Evolutionary conservation across 2,888 invertebrate species (phyloP).

Genomic region (Eustalomyia histrio): DNA sequence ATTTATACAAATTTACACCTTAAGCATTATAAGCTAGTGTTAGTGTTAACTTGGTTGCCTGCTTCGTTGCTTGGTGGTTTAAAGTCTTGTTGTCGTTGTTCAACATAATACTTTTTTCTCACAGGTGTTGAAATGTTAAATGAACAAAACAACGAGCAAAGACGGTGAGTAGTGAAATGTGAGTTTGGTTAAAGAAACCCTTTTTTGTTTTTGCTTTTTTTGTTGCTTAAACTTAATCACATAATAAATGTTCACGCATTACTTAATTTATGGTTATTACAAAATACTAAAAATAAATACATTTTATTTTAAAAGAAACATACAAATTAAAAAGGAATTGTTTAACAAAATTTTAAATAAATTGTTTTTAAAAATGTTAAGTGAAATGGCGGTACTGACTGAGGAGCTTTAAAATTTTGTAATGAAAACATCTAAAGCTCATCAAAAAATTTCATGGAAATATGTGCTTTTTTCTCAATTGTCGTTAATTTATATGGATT

Average conservation of each 20-base stretch:
- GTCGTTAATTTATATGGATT: too few species aligned
- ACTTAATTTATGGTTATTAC: constrained; percentile 73
- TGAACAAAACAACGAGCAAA: constrained; percentile 14
- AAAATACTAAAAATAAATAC: constrained; percentile 10
- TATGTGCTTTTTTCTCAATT: too few species aligned
- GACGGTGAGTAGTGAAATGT: constrained; percentile 5
- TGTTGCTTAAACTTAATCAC: constrained; percentile 75
- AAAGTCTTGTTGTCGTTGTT: constrained; percentile 20
- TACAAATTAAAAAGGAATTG: not conserved
- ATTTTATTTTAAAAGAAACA: not conserved
- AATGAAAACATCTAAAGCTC: too few species aligned
- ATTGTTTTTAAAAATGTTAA: not conserved
- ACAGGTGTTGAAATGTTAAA: constrained; percentile 52
- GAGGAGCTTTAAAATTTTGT: not conserved
- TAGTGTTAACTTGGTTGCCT: constrained; percentile 20
- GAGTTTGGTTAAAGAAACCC: constrained; percentile 7
- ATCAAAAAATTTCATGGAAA: too few species aligned
- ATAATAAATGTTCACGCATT: constrained; percentile 77
- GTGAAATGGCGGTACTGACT: not conserved
- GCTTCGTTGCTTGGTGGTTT: constrained; percentile 32
- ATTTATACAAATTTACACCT: constrained; percentile 44
- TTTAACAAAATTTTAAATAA: not conserved
- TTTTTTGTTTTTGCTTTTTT: constrained; percentile 5
- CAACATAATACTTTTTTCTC: constrained; percentile 11
- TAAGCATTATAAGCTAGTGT: constrained; percentile 27